Evolutionary conservation across 2,888 invertebrate genomes (phyloP).

Genomic region (Folsomia manolachei): DNA sequence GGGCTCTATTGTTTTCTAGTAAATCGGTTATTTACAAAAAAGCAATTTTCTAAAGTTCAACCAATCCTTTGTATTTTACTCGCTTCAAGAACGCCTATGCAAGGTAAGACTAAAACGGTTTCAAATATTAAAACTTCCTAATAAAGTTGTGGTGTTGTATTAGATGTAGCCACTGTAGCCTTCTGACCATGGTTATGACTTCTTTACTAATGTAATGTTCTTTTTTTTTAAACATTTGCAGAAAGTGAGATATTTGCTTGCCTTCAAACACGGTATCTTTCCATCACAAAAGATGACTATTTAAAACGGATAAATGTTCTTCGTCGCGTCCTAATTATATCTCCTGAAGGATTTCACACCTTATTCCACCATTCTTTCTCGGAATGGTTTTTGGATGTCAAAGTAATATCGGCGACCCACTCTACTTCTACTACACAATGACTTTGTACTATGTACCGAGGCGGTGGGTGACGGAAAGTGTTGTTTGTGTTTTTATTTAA

Average conservation of each 20-base stretch:
- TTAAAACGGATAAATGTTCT: slow-evolving; percentile 72
- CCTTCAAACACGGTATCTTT: slow-evolving; percentile 73
- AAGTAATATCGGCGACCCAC: too few relatives aligned
- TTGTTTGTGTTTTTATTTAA: too few relatives aligned
- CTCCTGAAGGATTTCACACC: slow-evolving; percentile 57
- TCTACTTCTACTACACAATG: too few relatives aligned
- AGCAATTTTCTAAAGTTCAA: slow-evolving; percentile 82
- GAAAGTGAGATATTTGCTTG: slow-evolving; percentile 78
- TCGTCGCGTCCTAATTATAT: slow-evolving; percentile 62
- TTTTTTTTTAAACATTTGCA: too few relatives aligned
- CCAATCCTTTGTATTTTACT: slow-evolving; percentile 81
- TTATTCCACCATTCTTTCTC: slow-evolving; percentile 94
- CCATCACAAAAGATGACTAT: slow-evolving; percentile 76
- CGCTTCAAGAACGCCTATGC: slow-evolving; percentile 80
- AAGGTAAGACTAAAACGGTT: neutral
- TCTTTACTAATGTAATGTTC: too few relatives aligned
- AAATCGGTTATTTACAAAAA: slow-evolving; percentile 83
- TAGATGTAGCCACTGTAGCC: too few relatives aligned
- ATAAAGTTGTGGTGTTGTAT: too few relatives aligned
- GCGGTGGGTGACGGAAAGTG: too few relatives aligned
- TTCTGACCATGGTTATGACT: too few relatives aligned
- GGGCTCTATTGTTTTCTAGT: slow-evolving; percentile 93
- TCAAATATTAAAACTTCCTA: too few relatives aligned
- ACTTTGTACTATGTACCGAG: too few relatives aligned
- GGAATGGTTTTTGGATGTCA: slow-evolving; percentile 93